Evolutionary conservation across 92 coral and sea anemone genomes (phyloP).

Genomic region (Pocillopora grandis): DNA sequence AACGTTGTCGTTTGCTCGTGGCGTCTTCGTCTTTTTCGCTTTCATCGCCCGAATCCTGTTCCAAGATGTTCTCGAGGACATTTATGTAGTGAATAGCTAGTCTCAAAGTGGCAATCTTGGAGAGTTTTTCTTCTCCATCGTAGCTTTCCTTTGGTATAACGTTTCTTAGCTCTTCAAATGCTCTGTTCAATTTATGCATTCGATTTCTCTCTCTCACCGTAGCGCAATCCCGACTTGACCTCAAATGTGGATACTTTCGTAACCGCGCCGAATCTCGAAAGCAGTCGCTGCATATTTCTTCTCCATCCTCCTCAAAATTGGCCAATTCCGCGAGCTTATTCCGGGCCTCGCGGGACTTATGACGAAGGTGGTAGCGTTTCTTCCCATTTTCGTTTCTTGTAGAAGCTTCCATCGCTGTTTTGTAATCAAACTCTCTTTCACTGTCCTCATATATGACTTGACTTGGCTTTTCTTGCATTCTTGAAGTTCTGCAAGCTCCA

Average conservation of each 20-base stretch:
- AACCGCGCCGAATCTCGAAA: conserved; percentile 67
- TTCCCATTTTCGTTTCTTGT: conserved; percentile 33
- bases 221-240: conserved; percentile 85
- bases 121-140: conserved; percentile 69
- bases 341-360: conserved; percentile 81
- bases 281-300: conserved; percentile 74
- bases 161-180: conserved; percentile 85
- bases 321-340: conserved; percentile 84
- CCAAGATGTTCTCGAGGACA: conserved; percentile 73
- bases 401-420: conserved; percentile 30
- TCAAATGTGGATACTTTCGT: conserved; percentile 73
- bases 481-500: conserved; percentile 79
- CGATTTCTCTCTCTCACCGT: conserved; percentile 90
- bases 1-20: conserved; percentile 38
- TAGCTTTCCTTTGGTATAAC: conserved; percentile 86
- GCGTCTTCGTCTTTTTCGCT: conserved; percentile 42
- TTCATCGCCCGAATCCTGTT: conserved; percentile 34
- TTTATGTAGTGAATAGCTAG: conserved; percentile 91
- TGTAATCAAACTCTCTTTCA: neutral
- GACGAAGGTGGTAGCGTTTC: conserved; percentile 80
- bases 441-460: conserved; percentile 25
- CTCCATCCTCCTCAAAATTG: conserved; percentile 81
- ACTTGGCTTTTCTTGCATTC: conserved; percentile 54
- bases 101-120: conserved; percentile 93
- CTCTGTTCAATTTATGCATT: conserved; percentile 84